Evolutionary conservation across 2,113 vertebrate species (phyloP), one percentile per base, ranked within the genome.

Genomic region (Aythya baeri): DNA sequence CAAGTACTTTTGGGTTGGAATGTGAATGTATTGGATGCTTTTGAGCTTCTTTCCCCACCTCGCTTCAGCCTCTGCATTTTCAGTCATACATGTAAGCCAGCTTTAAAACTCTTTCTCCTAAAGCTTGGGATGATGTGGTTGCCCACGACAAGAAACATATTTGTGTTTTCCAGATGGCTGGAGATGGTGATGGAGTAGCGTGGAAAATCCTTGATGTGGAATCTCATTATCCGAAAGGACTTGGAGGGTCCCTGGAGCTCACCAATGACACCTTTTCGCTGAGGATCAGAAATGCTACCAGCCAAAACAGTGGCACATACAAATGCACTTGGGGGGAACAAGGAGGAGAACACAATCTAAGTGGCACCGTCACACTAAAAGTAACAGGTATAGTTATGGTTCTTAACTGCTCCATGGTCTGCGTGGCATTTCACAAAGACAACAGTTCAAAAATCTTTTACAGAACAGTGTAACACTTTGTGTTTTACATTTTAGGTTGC

Each of bases 361-460:
- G 95, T 17, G 83, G 88, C 91, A 96, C 44, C 0, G 83, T 98
- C 93, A 91, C 54, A 6, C 26, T 98, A n/a, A 94, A 79, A 91
- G 97, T 98, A 89, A 97, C 96, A 98, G 98, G 98, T 98, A 95
- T 67, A 85, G 96, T 96, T 83, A 67, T 87, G 17, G 26, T 46
- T 21, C 54, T 55, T 77, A 23, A 6, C 27, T 83, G 43, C 36
- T 17, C 55, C 25, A 3, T 26, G 36, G 11, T 67, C 52, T 0
- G 0, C 0, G 0, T 27, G 41, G n/a, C 13, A 9, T 52, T 66
- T 65, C 59, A 34, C 27, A 26, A 57, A 74, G 34, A 17, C 11
- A 68, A 46, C 32, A 73, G 8, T 58, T 75, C 11, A 41, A 8
- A 76, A 70, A 46, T 50, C 32, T 52, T 86, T 61, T 81, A 59